Evolutionary conservation across 2,888 invertebrate species (phyloP).

Genomic region (Conistra vaccinii): DNA sequence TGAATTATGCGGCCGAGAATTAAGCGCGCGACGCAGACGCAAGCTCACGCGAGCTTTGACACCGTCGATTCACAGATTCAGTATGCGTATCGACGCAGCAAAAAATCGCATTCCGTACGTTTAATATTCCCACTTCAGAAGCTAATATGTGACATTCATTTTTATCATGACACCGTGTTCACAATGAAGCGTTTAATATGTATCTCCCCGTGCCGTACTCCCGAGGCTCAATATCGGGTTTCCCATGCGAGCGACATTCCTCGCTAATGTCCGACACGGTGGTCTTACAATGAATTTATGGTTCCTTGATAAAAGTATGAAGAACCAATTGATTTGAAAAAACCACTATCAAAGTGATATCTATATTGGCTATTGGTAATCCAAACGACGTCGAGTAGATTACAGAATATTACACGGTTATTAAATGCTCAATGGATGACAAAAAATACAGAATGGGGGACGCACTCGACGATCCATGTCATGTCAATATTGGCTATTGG

Average conservation of each 20-base stretch:
- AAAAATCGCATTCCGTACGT: conserved; percentile 72
- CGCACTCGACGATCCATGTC: conserved; percentile 69
- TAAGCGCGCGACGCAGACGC: conserved; percentile 69
- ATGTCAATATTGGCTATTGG: conserved; percentile 80
- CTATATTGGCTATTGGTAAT: conserved; percentile 35
- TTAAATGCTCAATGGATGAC: conserved; percentile 60
- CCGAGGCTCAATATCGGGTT: conserved; percentile 77
- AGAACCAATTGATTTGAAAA: conserved; percentile 11
- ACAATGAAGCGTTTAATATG: conserved; percentile 72
- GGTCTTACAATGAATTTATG: conserved; percentile 68
- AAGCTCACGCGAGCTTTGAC: conserved; percentile 68
- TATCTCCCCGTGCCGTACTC: conserved; percentile 71
- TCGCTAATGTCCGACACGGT: conserved; percentile 74
- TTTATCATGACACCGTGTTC: conserved; percentile 69
- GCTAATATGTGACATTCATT: conserved; percentile 72
- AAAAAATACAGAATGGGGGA: conserved; percentile 63
- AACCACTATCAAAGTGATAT: conserved; percentile 26
- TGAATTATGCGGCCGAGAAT: conserved; percentile 82
- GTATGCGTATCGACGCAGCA: conserved; percentile 65
- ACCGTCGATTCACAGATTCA: conserved; percentile 71
- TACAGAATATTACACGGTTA: conserved; percentile 60
- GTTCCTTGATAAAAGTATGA: conserved; percentile 21
- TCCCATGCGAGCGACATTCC: conserved; percentile 80
- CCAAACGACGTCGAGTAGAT: conserved; percentile 32
- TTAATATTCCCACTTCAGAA: conserved; percentile 69